Percentiles rank a stretch among this genome's conserved stretches.
Evolutionary conservation across 2,888 invertebrate genomes (phyloP).

Genomic region (Dione vanillae): DNA sequence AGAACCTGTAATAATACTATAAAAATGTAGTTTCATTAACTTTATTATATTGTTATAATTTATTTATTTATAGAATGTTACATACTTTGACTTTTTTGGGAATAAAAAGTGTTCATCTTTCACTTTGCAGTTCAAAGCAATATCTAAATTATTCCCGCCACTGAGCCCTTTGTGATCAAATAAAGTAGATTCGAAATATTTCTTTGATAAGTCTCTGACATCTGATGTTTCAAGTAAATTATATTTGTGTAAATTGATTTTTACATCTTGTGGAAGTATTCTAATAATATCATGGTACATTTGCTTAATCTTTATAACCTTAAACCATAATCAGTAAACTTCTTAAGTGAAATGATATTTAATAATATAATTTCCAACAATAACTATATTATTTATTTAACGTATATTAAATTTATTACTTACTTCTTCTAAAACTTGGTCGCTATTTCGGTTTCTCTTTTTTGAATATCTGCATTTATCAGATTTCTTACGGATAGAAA

Average conservation of each 20-base stretch:
- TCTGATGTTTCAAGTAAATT: conserved; percentile 63
- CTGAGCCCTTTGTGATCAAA: conserved; percentile 60
- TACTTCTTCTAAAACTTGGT: conserved; percentile 61
- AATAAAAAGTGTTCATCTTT: conserved; percentile 84
- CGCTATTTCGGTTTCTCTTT: conserved; percentile 58
- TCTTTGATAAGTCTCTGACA: conserved; percentile 60
- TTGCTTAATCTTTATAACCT: conserved; percentile 59
- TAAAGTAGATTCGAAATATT: conserved; percentile 62
- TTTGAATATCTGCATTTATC: conserved; percentile 33
- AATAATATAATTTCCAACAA: not conserved
- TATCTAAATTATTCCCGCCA: conserved; percentile 84
- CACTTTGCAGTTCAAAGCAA: conserved; percentile 77
- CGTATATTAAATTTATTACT: conserved; percentile 29
- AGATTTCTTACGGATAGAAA: conserved; percentile 58
- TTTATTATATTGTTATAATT: not conserved
- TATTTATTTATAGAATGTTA: conserved; percentile 14
- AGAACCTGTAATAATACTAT: conserved; percentile 80
- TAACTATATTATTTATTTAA: too few species aligned
- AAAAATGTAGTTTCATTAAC: not conserved
- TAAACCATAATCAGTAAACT: conserved; percentile 30
- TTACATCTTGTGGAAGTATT: conserved; percentile 53
- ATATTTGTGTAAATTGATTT: conserved; percentile 50
- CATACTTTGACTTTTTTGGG: conserved; percentile 86
- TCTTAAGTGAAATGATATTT: not conserved
- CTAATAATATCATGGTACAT: conserved; percentile 56